Evolutionary conservation across 2,888 invertebrate genomes (phyloP).

Genomic region (Ennomos quercinarius): DNA sequence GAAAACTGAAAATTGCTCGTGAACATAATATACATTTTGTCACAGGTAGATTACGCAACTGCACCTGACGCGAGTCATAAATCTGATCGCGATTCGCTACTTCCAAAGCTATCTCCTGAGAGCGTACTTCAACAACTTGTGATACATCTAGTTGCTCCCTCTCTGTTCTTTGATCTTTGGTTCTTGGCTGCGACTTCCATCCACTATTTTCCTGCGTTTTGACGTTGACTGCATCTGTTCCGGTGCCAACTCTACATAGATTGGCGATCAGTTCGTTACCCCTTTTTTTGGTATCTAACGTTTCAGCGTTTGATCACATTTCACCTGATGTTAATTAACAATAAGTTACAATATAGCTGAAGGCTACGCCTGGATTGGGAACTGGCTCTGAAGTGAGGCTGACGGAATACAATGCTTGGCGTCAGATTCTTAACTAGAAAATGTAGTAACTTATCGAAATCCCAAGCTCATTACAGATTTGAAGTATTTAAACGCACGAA

Average conservation of each 20-base stretch:
- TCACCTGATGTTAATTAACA: too few species aligned
- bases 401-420: too few species aligned
- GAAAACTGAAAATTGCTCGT: background rate
- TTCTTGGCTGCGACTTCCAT: slow-evolving; percentile 33
- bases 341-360: too few species aligned
- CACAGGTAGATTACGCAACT: slow-evolving; percentile 10
- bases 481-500: too few species aligned
- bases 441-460: too few species aligned
- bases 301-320: too few species aligned
- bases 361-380: too few species aligned
- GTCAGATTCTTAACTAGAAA: too few species aligned
- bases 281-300: slow-evolving; percentile 18
- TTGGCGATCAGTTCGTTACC: slow-evolving; percentile 55
- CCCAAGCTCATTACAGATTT: too few species aligned
- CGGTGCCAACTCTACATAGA: slow-evolving; percentile 52
- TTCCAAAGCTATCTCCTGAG: slow-evolving; percentile 29
- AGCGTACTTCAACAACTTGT: slow-evolving; percentile 24
- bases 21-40: slow-evolving; percentile 5
- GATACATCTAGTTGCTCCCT: slow-evolving; percentile 27
- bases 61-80: slow-evolving; percentile 8
- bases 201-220: slow-evolving; percentile 42
- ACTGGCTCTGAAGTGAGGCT: too few species aligned
- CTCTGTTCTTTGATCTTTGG: slow-evolving; percentile 20
- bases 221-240: slow-evolving; percentile 45
- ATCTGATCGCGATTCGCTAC: slow-evolving; percentile 16